Conservation (phyloP, 2,113 vertebrate genomes). For the Sylvietta virens region DNA sequence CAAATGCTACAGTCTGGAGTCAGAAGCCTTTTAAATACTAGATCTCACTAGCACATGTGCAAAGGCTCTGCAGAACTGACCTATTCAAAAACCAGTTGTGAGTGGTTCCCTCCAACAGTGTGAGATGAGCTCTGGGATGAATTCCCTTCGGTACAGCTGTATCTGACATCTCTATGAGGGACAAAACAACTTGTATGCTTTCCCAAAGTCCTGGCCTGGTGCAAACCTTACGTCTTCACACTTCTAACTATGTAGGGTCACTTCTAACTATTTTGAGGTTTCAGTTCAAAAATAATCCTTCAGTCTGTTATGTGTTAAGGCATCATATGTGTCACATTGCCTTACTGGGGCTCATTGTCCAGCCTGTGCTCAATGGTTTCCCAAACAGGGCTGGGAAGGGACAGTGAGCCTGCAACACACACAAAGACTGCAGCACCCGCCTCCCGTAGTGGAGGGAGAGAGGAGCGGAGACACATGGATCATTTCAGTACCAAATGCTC, state of each 20-base stretch:
- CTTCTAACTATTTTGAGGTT: neutral
- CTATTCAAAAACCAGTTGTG: neutral
- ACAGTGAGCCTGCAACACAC: neutral
- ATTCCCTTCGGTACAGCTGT: neutral
- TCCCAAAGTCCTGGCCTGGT: neutral
- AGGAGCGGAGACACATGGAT: rapidly evolving
- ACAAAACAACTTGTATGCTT: neutral
- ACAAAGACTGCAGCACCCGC: neutral
- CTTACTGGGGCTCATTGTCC: neutral
- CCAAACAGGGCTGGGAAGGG: neutral
- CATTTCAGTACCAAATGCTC: neutral
- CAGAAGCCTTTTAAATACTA: neutral
- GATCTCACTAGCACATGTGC: neutral
- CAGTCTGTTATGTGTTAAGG: neutral
- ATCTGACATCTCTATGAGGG: neutral
- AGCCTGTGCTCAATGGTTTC: neutral
- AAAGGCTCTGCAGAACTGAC: neutral
- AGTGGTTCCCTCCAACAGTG: neutral
- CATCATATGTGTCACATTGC: neutral
- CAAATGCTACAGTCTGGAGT: neutral
- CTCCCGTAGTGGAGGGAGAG: neutral
- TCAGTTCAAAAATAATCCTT: neutral
- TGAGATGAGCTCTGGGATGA: neutral
- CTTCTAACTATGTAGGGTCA: neutral
- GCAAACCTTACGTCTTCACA: neutral